Percentiles rank a stretch among this genome's conserved stretches.
phyloP scores from a whole-genome alignment of 1,140 invertebrate genomes.

The Plectrocnemia conspersa region DNA sequence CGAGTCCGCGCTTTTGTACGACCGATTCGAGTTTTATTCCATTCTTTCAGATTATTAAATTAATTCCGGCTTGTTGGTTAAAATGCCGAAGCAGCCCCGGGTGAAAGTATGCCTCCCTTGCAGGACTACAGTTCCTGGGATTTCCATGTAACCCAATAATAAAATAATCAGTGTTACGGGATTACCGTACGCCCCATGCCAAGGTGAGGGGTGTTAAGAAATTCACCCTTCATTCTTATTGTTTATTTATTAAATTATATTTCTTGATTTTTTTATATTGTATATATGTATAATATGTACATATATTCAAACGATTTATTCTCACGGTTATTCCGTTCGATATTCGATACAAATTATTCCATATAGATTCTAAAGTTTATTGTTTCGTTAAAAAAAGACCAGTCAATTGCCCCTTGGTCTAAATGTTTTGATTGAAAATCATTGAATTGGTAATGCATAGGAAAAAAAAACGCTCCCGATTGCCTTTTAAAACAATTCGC shows the following conservation, averaged over 20 bases:
- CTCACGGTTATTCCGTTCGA: not conserved
- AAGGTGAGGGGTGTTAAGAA: conserved; percentile 8
- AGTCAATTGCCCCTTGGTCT: not conserved
- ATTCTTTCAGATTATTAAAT: conserved; percentile 20
- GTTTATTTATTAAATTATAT: conserved; percentile 19
- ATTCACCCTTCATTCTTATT: conserved; percentile 12
- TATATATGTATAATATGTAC: conserved; percentile 1
- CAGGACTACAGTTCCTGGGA: conserved; percentile 3
- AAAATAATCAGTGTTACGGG: conserved; percentile 33
- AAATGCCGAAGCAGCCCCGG: conserved; percentile 1
- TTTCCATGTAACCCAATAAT: conserved; percentile 31
- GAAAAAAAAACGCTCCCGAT: conserved; percentile 1
- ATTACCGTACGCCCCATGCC: conserved; percentile 20
- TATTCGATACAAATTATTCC: not conserved
- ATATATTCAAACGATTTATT: not conserved
- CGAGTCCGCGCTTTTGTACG: not conserved
- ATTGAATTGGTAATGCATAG: not conserved
- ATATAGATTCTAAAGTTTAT: no score
- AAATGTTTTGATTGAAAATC: not conserved
- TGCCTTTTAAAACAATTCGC: conserved; percentile 5
- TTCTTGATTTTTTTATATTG: conserved; percentile 14
- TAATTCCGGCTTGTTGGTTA: conserved; percentile 26
- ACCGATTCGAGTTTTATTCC: conserved; percentile 13
- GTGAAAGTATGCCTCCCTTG: not conserved
- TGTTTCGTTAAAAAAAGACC: not conserved